Evolutionary conservation across 2,888 invertebrate species (phyloP), one percentile per base, ranked within the genome.

Genomic region (Nycteola revayana): DNA sequence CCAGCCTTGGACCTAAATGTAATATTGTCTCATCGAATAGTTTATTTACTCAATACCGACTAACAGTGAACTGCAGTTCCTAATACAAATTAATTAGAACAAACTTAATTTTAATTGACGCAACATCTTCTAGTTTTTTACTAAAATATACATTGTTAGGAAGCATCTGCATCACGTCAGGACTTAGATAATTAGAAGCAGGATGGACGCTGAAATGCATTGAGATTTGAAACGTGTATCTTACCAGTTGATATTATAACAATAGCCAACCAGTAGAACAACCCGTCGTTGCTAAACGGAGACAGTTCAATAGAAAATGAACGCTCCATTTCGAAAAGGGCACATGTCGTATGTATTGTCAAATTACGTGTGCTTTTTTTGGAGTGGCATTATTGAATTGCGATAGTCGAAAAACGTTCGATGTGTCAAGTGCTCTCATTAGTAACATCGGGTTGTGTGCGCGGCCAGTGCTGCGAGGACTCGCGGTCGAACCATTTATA

Each of bases 31-130:
- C 68, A 72, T 61, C 62, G 62, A 68, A 67, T 73, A 66, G 66
- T 72, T 71, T 73, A 71, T 63, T 69, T 68, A 66, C 63, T 65
- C 52, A 21, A 21, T 47, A 72, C n/a, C n/a, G n/a, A n/a, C 69
- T 79, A 77, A 79, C 75, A 75, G 66, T 75, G 66, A 78, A 75
- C 65, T 64, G 67, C 83, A 87, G 87, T 88, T 88, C 87, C 87
- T 88, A 87, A 75, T 76, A 74, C 56, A 76, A 75, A 70, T 70
- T 75, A 72, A 57, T 61, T 70, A 69, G 63, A 62, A 65, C 63
- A 74, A 61, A 59, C 55, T 57, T 73, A 67, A 73, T 74, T 80
- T 68, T 71, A 74, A 14, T 79, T 68, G 58, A 65, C 62, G 60
- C 59, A 55, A 63, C 64, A 69, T 66, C 66, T 72, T 74, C 36